These are phyloP conservation scores for Dendroctonus valens DNA, from an alignment of 1,140 invertebrate species.

Conservation along the genomic window DNA sequence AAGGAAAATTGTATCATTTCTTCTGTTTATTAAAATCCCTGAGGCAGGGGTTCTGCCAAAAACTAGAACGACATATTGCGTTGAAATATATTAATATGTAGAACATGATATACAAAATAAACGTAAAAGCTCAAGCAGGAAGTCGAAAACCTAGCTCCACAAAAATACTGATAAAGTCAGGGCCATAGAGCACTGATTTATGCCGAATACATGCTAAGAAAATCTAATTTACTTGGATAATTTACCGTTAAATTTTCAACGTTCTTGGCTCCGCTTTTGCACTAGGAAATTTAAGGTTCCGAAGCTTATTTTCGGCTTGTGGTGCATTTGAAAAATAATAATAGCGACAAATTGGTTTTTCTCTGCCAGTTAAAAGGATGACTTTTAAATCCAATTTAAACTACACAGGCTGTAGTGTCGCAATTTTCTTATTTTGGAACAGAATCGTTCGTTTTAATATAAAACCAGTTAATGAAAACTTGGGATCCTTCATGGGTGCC, in stretches of 20 bases:
- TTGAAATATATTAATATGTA: constrained; percentile 35
- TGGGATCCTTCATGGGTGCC: too few relatives aligned
- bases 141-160: constrained; percentile 9
- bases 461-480: too few relatives aligned
- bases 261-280: constrained; percentile 30
- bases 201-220: constrained; percentile 43
- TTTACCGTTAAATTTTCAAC: constrained; percentile 42
- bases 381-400: too few relatives aligned
- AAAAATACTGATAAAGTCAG: constrained; percentile 27
- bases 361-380: too few relatives aligned
- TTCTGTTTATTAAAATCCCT: constrained; percentile 30
- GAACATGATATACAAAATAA: constrained; percentile 28
- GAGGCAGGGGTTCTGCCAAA: not conserved
- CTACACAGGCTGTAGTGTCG: too few relatives aligned
- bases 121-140: constrained; percentile 18
- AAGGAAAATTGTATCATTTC: constrained; percentile 22
- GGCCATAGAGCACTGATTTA: constrained; percentile 34
- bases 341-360: too few relatives aligned
- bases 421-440: too few relatives aligned
- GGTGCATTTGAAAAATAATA: too few relatives aligned
- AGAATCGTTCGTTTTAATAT: too few relatives aligned
- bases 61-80: constrained; percentile 22
- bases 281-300: not conserved
- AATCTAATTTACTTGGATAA: constrained; percentile 41
- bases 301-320: too few relatives aligned